Evolutionary conservation across 92 coral and sea anemone genomes (phyloP), one percentile per base, ranked within the genome.

Genomic region (Porites divaricata): DNA sequence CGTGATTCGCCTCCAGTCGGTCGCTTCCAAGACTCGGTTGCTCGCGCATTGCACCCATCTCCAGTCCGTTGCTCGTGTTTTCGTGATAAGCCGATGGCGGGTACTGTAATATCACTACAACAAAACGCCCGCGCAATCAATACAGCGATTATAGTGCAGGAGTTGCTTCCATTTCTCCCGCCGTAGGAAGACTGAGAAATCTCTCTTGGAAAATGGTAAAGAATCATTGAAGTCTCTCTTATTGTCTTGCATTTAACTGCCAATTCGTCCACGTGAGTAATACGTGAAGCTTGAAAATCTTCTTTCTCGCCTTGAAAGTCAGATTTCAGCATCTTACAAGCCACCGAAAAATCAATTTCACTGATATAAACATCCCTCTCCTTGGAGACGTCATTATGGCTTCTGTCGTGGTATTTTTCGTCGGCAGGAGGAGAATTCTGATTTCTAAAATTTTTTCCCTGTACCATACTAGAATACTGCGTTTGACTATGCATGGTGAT

Each of bases 71-170:
- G 12, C 59, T 54, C 59, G 59, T 2, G 59, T 54, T 54, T 54
- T 54, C 59, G 59, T 54, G 59, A 54, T 11, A 9, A 54, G 59
- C 13, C 14, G 12, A 11, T 54, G 12, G 17, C 12, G 2, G 59
- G 59, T 0, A 54, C 59, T 11, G 59, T 15, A 54, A 54, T 9
- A 22, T 68, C 61, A 21, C 84, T 49, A 50, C 68, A 80, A 65
- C 81, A 83, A 52, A 88, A 83, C 1, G 88, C 52, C 71, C 74
- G 56, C 22, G 91, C 91, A 41, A 83, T 88, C 69, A 83, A 69
- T 67, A 88, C 86, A 68, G 91, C 88, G 57, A 88, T 88, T 10
- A 88, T 69, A 2, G 91, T 88, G 23, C 91, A 88, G 19, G 91
- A 88, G 17, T 88, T 88, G 52, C 91, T 88, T 0, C 91, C 91